phyloP scores from a whole-genome alignment of 2,113 vertebrate species.

The Urocitellus parryii region DNA sequence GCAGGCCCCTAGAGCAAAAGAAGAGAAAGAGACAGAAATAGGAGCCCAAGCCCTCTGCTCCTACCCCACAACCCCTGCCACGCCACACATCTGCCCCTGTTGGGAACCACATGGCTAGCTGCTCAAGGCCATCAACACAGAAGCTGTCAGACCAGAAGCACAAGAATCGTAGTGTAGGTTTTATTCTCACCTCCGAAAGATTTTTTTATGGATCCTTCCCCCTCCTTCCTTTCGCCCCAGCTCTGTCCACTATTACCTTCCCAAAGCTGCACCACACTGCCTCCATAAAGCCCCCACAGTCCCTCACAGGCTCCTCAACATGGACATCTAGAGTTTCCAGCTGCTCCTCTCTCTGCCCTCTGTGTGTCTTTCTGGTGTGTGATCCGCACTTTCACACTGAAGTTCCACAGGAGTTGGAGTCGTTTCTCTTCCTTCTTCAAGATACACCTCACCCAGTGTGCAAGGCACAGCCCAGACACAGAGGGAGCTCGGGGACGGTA shows the following conservation, averaged over 20 bases:
- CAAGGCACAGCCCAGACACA: neutral
- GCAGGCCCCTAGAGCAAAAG: slow-evolving; percentile 28
- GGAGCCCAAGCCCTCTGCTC: neutral
- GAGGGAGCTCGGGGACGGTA: neutral
- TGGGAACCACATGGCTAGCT: neutral
- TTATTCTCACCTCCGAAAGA: neutral
- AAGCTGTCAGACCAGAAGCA: neutral
- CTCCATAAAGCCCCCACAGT: neutral
- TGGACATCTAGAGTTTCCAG: neutral
- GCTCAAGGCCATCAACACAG: neutral
- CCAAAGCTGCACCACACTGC: neutral
- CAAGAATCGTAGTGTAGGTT: neutral
- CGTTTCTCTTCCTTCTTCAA: neutral
- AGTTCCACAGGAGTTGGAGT: neutral
- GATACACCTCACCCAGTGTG: neutral
- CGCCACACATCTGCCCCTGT: neutral
- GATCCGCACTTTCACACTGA: neutral
- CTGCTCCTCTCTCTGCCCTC: neutral
- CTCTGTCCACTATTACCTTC: neutral
- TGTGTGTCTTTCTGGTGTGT: neutral
- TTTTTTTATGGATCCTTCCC: neutral
- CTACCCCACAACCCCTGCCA: neutral
- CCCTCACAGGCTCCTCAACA: neutral
- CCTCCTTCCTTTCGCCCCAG: neutral
- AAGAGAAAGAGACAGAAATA: neutral